These are phyloP conservation scores for Cremastinae sp. DNA, from an alignment of 2,888 invertebrate species.

Conservation along the genomic window DNA sequence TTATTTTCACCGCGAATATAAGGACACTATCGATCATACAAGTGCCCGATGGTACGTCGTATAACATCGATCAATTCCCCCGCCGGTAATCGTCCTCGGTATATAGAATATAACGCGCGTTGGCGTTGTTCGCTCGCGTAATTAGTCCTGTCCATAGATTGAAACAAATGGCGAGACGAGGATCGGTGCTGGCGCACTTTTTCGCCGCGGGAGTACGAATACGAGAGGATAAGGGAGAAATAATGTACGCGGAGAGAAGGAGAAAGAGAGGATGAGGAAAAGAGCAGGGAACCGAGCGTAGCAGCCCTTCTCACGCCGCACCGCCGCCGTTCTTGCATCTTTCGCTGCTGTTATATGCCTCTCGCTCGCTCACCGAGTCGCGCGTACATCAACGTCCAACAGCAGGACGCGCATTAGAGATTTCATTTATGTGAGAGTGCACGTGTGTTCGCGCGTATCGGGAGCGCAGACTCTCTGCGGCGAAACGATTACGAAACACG, in stretches of 20 bases:
- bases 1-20: background rate
- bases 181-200: constrained; percentile 29
- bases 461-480: background rate
- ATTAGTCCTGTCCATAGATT: constrained; percentile 80
- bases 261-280: constrained; percentile 47
- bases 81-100: constrained; percentile 21
- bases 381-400: constrained; percentile 10
- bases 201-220: constrained; percentile 10
- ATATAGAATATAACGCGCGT: no score
- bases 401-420: constrained; percentile 16
- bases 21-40: background rate
- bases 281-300: constrained; percentile 78
- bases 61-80: constrained; percentile 12
- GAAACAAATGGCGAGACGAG: constrained; percentile 81
- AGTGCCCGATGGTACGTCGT: background rate
- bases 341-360: constrained; percentile 28
- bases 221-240: constrained; percentile 19
- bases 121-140: constrained; percentile 67
- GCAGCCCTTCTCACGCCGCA: constrained; percentile 82
- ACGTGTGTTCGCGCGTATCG: background rate
- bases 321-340: constrained; percentile 50
- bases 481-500: constrained; percentile 28
- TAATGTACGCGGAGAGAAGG: constrained; percentile 11
- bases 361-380: background rate
- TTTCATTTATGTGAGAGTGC: constrained; percentile 18